Base-by-base conservation (phyloP, 2,888 invertebrate genomes). In the Pristionchus japonicus region DNA sequence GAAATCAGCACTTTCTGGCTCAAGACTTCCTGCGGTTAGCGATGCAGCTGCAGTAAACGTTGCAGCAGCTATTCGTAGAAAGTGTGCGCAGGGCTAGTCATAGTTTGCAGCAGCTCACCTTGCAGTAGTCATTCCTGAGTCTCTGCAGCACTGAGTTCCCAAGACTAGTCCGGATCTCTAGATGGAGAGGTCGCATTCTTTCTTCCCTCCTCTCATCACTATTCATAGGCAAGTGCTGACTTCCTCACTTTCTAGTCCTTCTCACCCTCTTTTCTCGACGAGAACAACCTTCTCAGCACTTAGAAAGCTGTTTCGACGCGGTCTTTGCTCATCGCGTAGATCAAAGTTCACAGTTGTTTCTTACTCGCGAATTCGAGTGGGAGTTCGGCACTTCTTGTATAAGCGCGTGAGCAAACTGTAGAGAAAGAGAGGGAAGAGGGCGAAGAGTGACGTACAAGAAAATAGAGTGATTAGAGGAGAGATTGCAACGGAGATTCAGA, bases 371-470 rank as follows among this genome's bases (percentile, higher is more conserved):
- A 17, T 37, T 70, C 70, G 70, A 70, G 34, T 70, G 70, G 70
- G 70, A 70, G 70, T 70, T 70, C 37, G 70, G 17, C 34, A 37
- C 43, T 43, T n/a, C 43, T 77, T 43, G 11, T 77, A 43, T 77
- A 77, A 77, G 77, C 77, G 43, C 43, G 43, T 43, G 40, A 17
- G 27, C 43, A 77, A 77, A 77, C 77, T n/a, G 23, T 31, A 64
- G 64, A 64, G 64, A 27, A 31, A 27, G 23, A 23, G 23, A 57
- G 52, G 6, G 37, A 20, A 57, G n/a, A 40, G 77, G 40, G n/a
- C n/a, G 77, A 77, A 4, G 77, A 77, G n/a, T 70, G 70, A 70
- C 70, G 70, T 70, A 70, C 70, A 70, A n/a, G 77, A 43, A 77
- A 77, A 77, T 77, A 23, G 20, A 77, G 77, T 43, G 40, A 77